Conservation (phyloP, 1,140 invertebrate genomes). For the Drosophila lini region DNA sequence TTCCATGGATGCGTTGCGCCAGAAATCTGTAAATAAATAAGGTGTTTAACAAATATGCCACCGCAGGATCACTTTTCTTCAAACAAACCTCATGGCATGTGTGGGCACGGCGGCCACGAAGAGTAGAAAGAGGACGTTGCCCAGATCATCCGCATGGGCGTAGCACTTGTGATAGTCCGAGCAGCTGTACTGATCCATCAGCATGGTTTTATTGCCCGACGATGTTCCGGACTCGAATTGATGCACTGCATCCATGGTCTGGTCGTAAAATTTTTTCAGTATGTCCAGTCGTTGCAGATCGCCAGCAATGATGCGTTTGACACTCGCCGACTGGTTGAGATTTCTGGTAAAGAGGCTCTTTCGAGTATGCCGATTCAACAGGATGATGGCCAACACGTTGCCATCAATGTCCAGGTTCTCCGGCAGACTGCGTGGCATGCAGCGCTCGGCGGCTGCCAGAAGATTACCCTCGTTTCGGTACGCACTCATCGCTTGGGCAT, state of each 20-base stretch:
- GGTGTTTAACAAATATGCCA: rapidly evolving
- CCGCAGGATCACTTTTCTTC: rapidly evolving
- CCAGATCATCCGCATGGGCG: slow-evolving; percentile 62
- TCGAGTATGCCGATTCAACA: slow-evolving; percentile 57
- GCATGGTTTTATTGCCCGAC: slow-evolving; percentile 15
- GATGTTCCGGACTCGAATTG: slow-evolving; percentile 33
- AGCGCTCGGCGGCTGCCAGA: slow-evolving; percentile 63
- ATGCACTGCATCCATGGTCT: slow-evolving; percentile 65
- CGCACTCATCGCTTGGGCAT: slow-evolving; percentile 60
- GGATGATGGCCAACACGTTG: slow-evolving; percentile 69
- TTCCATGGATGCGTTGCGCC: slow-evolving; percentile 43
- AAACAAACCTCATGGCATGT: slow-evolving; percentile 70
- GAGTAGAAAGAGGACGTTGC: slow-evolving; percentile 67
- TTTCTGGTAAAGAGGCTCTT: slow-evolving; percentile 73
- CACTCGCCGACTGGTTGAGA: slow-evolving; percentile 63
- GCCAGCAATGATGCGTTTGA: slow-evolving; percentile 69
- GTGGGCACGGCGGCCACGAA: slow-evolving; percentile 76
- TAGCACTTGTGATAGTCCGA: slow-evolving; percentile 79
- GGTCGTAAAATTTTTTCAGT: slow-evolving; percentile 73
- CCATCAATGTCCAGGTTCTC: slow-evolving; percentile 73
- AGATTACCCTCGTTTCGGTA: slow-evolving; percentile 63
- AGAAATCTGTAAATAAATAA: slow-evolving; percentile 32
- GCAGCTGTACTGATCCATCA: slow-evolving; percentile 75
- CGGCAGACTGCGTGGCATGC: slow-evolving; percentile 67
- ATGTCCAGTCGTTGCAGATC: slow-evolving; percentile 72